Evolutionary conservation across 2,888 invertebrate genomes (phyloP), one percentile per base, ranked within the genome.

Genomic region (Schrankia costaestrigalis): DNA sequence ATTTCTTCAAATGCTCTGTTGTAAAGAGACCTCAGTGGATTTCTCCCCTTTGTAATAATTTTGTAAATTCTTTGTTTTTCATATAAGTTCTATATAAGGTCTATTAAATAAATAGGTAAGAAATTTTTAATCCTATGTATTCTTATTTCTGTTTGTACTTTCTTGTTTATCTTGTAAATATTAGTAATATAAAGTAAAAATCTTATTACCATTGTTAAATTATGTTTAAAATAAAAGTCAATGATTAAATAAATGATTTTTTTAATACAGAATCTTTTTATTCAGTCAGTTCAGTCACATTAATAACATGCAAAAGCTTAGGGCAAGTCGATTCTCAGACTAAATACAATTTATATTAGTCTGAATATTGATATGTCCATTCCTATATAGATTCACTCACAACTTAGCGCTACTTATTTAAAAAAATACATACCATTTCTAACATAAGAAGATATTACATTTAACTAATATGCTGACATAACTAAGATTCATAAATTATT

Each of bases 401-500:
- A 46, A 41, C 50, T 46, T 53, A 57, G 31, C 44, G 50, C 44
- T 56, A 56, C 41, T 45, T 56, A 49, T 6, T 12, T n/a, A n/a
- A n/a, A n/a, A n/a, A 61, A 63, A 56, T 58, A 63, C 53, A 57
- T 54, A 59, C 53, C 53, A 37, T 53, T 53, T 57, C 55, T 54
- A 71, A 62, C 59, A 59, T 62, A 75, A 71, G 64, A 63, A 71
- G 69, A 72, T 68, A n/a, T n/a, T n/a, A 72, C 63, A 70, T 55
- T 59, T 55, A 60, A 49, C 63, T 67, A 58, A 42, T 58, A 48
- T 48, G 52, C 56, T 68, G 71, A 69, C 63, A 73, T 63, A 66
- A 77, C 71, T 76, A 76, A 72, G 70, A 72, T 69, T 72, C 61
- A 84, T 83, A 84, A 80, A 81, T 81, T 79, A 84, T 74, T 72